Evolutionary conservation across 2,113 vertebrate genomes (phyloP).

Genomic region (Poeciliopsis prolifica): DNA sequence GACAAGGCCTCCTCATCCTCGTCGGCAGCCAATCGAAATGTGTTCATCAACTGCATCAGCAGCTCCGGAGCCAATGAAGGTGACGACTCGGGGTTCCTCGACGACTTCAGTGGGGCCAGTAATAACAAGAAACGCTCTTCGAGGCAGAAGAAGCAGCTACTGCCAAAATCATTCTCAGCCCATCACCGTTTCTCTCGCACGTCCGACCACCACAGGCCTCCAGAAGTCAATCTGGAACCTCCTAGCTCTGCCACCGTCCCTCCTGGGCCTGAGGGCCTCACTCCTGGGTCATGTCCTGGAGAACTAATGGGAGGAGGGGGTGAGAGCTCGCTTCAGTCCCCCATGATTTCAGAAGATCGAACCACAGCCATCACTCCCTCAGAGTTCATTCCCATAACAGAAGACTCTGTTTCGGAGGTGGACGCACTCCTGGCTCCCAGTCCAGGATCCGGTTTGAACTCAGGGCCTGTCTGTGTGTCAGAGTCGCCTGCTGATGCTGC

Average conservation of each 20-base stretch:
- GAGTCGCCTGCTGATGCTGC: slow-evolving; percentile 20
- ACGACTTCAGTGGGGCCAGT: slow-evolving; percentile 83
- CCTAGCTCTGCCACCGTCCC: slow-evolving; percentile 53
- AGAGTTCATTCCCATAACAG: slow-evolving; percentile 89
- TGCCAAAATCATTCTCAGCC: slow-evolving; percentile 93
- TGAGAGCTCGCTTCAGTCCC: slow-evolving; percentile 90
- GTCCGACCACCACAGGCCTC: slow-evolving; percentile 79
- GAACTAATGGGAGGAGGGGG: slow-evolving; percentile 80
- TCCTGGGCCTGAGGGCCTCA: slow-evolving; percentile 52
- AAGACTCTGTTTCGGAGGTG: slow-evolving; percentile 91
- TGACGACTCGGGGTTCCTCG: slow-evolving; percentile 93
- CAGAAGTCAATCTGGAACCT: slow-evolving; percentile 78
- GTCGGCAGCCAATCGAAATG: slow-evolving; percentile 84
- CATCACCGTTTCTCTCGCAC: slow-evolving; percentile 90
- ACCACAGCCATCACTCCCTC: slow-evolving; percentile 94
- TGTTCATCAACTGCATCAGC: slow-evolving; percentile 96
- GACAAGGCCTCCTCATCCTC: slow-evolving; percentile 82
- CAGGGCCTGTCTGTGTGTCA: slow-evolving; percentile 30
- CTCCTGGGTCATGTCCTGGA: slow-evolving; percentile 82
- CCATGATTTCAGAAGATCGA: slow-evolving; percentile 89
- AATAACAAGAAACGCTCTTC: slow-evolving; percentile 79
- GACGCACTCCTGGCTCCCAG: slow-evolving; percentile 84
- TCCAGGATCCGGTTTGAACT: slow-evolving; percentile 54
- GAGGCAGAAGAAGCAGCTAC: slow-evolving; percentile 88
- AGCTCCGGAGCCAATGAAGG: slow-evolving; percentile 90